Base-by-base conservation (phyloP, 1,140 invertebrate species). In the Drosophila insularis region DNA sequence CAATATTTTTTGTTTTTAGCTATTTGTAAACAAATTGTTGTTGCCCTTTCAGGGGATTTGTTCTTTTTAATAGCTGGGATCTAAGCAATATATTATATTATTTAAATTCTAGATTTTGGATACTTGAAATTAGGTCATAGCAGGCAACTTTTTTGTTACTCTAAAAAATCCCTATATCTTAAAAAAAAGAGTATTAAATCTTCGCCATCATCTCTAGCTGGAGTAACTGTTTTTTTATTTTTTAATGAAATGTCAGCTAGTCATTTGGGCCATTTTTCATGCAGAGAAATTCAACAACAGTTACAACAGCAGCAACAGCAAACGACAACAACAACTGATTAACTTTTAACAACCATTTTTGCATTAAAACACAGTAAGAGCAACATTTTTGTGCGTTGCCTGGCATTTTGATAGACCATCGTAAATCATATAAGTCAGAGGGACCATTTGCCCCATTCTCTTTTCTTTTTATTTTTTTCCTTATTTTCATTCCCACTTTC, bases 231-330 rank as follows among this genome's bases (percentile, higher is more conserved):
- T 37, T 11, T 19, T 53, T 31, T 40, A 64, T 19, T 65, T 85
- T 86, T 86, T 87, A 86, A 86, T 86, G 81, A 86, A 86, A 86
- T 82, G 82, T 86, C 81, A 86, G 66, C 71, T 80, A 87, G 67
- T 63, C 50, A 65, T 61, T 43, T 69, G 27, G 66, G 81, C 76
- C 66, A 86, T 86, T 86, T 87, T 86, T 86, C 81, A 87, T 86
- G 68, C 66, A 71, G 27, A 39, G 31, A 54, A 62, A 43, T 19
- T 31, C 17, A 50, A 50, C 35, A 39, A 31, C 14, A 23, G 17
- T 21, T 32, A 37, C 53, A 63, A 50, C 35, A 58, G 32, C 46
- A 72, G 35, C 13, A 66, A 55, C 19, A 68, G 40, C 37, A 27
- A 73, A 3, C 59, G 59, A 8, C 65, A 61, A 32, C 67, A 60